phyloP scores from a whole-genome alignment of 2,888 invertebrate genomes.

The Carterocephalus palaemon region DNA sequence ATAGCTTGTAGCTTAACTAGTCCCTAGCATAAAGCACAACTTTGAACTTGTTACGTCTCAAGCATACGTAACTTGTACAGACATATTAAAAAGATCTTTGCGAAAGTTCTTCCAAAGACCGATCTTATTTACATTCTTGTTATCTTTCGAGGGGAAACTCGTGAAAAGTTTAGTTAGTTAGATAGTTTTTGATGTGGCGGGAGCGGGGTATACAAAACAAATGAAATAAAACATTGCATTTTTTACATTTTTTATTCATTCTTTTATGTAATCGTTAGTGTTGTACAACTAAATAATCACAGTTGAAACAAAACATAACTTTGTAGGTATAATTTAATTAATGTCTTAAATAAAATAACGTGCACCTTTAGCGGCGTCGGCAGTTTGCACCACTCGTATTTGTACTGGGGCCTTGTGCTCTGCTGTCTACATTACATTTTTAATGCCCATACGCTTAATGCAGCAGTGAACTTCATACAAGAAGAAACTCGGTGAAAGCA shows the following conservation, averaged over 20 bases:
- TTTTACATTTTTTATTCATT: constrained; percentile 74
- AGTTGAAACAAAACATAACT: constrained; percentile 79
- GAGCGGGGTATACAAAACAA: constrained; percentile 1
- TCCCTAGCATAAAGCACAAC: no score
- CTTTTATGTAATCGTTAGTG: constrained; percentile 78
- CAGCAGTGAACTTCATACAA: no score
- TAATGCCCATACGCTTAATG: constrained; percentile 12
- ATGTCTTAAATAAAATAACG: constrained; percentile 62
- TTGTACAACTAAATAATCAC: constrained; percentile 81
- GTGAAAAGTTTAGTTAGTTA: background rate
- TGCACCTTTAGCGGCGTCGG: constrained; percentile 39
- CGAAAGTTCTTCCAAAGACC: constrained; percentile 2
- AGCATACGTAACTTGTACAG: no score
- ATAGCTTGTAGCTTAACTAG: no score
- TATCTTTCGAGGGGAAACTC: background rate
- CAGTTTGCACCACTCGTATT: constrained; percentile 40
- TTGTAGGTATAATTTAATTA: constrained; percentile 57
- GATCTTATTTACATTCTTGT: constrained; percentile 7
- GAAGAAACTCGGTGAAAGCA: constrained; percentile 7
- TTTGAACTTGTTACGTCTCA: no score
- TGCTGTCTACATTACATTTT: constrained; percentile 47
- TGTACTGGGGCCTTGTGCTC: constrained; percentile 72
- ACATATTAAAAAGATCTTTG: background rate
- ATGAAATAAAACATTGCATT: constrained; percentile 43
- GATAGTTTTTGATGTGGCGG: background rate